Base-by-base conservation (phyloP, 2,888 invertebrate genomes). In the Dichetophora obliterata region DNA sequence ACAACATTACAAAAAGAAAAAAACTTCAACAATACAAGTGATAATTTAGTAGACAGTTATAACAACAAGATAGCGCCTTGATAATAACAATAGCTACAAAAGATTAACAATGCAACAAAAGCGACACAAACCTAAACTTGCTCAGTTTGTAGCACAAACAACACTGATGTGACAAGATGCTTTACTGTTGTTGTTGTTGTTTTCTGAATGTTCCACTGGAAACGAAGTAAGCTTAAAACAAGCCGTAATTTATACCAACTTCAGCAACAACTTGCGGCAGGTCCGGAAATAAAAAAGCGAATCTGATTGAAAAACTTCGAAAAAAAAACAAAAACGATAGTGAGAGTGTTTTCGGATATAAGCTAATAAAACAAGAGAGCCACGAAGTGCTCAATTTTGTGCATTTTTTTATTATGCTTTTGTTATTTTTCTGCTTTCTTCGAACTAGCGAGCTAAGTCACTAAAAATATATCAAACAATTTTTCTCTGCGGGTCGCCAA, bases 361-460 rank as follows among this genome's bases (percentile, higher is more conserved):
- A 43, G 3, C 4, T 8, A 37, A 37, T 8, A 37, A 37, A 37
- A 37, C 19, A 27, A 57, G 71, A 19, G 34, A 22, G 43, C 43
- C 48, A 61, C 43, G 24, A 27, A 72, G 48, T n/a, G 16, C 9
- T 3, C 52, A 24, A 11, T 16, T 63, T 31, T 31, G n/a, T n/a
- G n/a, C 31, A 31, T 31, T 4, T 31, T 31, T 31, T 31, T 31
- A 5, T 31, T 31, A 4, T 31, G 31, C 5, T 31, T 31, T 31
- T 31, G 31, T 31, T 31, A 31, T 31, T 31, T 31, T 63, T n/a
- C 8, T 63, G n/a, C n/a, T 22, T 22, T n/a, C 37, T 37, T 43
- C 43, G 22, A 22, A 31, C 63, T n/a, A 31, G 37, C 11, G 37
- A 50, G 24, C 69, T 77, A 31, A 31, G 79, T 78, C n/a, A n/a